Conservation (phyloP, 2,797 vertebrate species). For the Orestias chungarensis region DNA sequence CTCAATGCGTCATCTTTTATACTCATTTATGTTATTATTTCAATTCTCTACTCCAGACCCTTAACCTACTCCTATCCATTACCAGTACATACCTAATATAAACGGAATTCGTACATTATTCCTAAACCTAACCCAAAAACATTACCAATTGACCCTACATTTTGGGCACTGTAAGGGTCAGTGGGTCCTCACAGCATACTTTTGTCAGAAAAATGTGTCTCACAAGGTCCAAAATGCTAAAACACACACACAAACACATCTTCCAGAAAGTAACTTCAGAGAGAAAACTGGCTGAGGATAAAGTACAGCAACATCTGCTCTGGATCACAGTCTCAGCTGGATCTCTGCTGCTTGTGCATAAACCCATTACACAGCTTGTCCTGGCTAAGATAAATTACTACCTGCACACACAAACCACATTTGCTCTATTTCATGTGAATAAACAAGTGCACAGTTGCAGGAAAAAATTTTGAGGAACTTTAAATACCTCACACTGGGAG, state of each 20-base stretch:
- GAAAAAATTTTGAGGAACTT: conserved; percentile 1
- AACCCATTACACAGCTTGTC: conserved; percentile 63
- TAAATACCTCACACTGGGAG: not conserved
- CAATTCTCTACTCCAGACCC: too few species aligned
- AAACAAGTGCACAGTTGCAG: conserved; percentile 12
- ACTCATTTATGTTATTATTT: too few species aligned
- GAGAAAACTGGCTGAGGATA: conserved; percentile 49
- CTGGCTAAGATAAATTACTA: conserved; percentile 53
- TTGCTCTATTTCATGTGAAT: conserved; percentile 12
- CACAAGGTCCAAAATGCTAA: not conserved
- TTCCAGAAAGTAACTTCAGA: conserved; percentile 51
- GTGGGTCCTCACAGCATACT: too few species aligned
- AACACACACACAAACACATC: conserved; percentile 7
- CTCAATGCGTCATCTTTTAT: not conserved
- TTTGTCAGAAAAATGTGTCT: too few species aligned
- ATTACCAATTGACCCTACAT: too few species aligned
- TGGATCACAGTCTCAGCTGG: conserved; percentile 55
- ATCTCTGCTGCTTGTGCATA: conserved; percentile 35
- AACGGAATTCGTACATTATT: too few species aligned
- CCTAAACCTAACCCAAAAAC: too few species aligned
- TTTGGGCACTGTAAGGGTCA: too few species aligned
- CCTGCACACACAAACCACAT: conserved; percentile 38
- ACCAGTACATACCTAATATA: too few species aligned
- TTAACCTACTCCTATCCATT: too few species aligned
- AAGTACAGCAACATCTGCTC: conserved; percentile 55